Base-by-base conservation (phyloP, 1,140 invertebrate genomes). In the Drosophila subpulchrella region DNA sequence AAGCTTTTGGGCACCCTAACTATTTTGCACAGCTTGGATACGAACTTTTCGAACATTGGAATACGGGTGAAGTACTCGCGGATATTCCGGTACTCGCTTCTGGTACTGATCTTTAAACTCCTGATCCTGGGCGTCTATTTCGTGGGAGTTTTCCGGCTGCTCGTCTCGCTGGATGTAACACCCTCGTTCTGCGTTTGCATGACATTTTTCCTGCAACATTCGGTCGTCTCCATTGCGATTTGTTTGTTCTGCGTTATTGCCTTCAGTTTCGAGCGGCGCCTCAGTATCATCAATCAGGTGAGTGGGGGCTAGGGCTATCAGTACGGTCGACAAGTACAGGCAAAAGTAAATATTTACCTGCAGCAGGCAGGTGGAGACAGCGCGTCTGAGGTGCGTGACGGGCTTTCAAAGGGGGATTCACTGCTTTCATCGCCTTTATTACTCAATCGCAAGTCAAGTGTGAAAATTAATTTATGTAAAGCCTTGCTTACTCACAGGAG, bases 231-330 rank as follows among this genome's bases (percentile, higher is more conserved):
- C 54, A 84, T 91, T 24, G 82, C 82, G 13, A 88, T 91, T 60
- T 91, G 83, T 50, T 75, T 91, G 50, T 91, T 91, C 65, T 89
- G 89, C 34, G 78, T 88, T 15, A 84, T 91, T 67, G 88, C 88
- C 42, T 91, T 88, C 39, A 91, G 81, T 15, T 91, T 91, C 75
- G 82, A 91, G 54, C 65, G 82, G 0, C 77, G 88, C 12, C 57
- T 91, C 47, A 78, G 80, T 39, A 89, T 91, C 47, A 74, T 91
- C 42, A 91, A 90, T 84, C 83, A 91, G 88, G 88, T 91, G 50
- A 80, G 84, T 74, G 32, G 17, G 30, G 48, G 8, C 2, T 6
- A n/a, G 11, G 12, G 11, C 48, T 59, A 53, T 41, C 41, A 34
- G 13, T 46, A 7, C 15, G 48, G 17, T 30, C n/a, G 36, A 15